phyloP scores from a whole-genome alignment of 1,140 invertebrate species.

The Paracyclopina nana region DNA sequence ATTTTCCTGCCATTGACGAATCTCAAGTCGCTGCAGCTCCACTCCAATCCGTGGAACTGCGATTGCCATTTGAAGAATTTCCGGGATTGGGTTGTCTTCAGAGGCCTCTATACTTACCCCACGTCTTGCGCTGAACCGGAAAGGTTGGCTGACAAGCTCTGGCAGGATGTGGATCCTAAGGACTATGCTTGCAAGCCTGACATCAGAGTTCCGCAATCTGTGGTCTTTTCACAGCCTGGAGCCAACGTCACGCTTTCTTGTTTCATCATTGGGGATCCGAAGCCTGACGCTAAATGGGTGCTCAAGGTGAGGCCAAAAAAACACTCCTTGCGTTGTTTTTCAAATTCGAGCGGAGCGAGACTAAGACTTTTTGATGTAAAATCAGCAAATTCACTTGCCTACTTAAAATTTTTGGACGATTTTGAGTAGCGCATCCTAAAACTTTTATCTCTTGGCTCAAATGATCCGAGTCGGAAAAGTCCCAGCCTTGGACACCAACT shows the following conservation, averaged over 20 bases:
- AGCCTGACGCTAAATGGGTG: slow-evolving; percentile 30
- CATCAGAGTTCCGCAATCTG: slow-evolving; percentile 31
- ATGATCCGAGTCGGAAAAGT: too few species aligned
- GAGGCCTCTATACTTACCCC: slow-evolving; percentile 43
- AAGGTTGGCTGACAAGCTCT: slow-evolving; percentile 33
- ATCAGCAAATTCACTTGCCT: too few species aligned
- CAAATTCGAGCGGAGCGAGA: too few species aligned
- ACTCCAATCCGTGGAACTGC: slow-evolving; percentile 69
- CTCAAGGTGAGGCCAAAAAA: slow-evolving; percentile 13
- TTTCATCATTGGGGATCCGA: slow-evolving; percentile 52
- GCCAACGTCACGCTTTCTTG: slow-evolving; percentile 56
- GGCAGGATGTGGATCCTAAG: slow-evolving; percentile 40
- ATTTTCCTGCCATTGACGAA: slow-evolving; percentile 42
- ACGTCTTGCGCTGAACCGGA: slow-evolving; percentile 39
- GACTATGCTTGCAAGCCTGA: slow-evolving; percentile 51
- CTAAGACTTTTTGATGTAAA: too few species aligned
- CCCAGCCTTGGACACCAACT: too few species aligned
- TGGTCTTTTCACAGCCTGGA: slow-evolving; percentile 45
- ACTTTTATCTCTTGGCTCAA: too few species aligned
- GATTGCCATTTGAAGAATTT: slow-evolving; percentile 66
- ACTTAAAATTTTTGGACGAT: too few species aligned
- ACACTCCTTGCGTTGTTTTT: too few species aligned
- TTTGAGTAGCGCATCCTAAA: too few species aligned
- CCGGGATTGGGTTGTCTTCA: slow-evolving; percentile 32
- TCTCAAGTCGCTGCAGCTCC: slow-evolving; percentile 53